Conservation (phyloP, 1,140 invertebrate species). For the Myzus persicae region DNA sequence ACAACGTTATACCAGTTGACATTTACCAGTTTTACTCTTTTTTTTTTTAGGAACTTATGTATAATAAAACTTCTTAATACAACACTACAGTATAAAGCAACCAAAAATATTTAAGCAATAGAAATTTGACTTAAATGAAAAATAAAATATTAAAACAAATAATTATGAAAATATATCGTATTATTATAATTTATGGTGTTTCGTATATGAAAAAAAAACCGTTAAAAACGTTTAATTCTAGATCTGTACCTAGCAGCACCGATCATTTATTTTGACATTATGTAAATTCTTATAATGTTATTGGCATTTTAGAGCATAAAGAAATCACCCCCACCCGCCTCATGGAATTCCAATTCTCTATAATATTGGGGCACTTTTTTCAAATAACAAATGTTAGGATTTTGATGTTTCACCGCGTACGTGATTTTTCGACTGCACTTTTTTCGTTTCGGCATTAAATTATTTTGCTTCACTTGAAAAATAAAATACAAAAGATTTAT, state of each 20-base stretch:
- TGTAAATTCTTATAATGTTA: neutral
- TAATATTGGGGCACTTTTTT: neutral
- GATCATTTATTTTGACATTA: neutral
- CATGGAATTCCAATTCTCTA: neutral
- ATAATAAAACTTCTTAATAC: neutral
- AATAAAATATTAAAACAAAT: neutral
- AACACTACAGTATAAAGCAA: neutral
- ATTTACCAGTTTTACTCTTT: neutral
- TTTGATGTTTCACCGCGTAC: neutral
- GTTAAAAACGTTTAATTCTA: neutral
- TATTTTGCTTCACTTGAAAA: slow-evolving; percentile 10
- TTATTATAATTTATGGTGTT: neutral
- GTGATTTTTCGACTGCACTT: neutral
- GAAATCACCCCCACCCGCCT: neutral
- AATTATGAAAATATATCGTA: neutral
- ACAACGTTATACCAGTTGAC: neutral
- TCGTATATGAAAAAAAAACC: neutral
- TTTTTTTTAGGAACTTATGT: neutral
- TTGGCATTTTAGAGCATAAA: neutral
- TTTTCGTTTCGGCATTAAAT: neutral
- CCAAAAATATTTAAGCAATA: neutral
- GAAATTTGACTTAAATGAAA: neutral
- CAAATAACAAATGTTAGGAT: neutral
- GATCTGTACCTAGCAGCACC: neutral
- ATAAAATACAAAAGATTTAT: slow-evolving; percentile 15